phyloP scores from a whole-genome alignment of 2,797 vertebrate species.

The Heteromormyrus szaboi region DNA sequence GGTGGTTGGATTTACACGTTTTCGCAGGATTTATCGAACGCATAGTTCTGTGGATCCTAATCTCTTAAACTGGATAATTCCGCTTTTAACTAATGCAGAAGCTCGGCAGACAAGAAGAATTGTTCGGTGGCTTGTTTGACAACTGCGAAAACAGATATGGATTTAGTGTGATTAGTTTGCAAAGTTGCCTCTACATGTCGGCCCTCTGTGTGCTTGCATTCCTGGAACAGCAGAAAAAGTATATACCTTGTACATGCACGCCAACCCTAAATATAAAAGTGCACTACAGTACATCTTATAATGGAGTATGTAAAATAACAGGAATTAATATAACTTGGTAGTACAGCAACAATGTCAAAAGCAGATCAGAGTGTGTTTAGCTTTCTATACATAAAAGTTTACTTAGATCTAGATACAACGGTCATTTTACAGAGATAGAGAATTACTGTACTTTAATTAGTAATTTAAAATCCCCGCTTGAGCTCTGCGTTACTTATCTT shows the following conservation, averaged over 20 bases:
- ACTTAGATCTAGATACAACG: background rate
- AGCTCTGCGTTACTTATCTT: background rate
- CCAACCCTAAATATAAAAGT: background rate
- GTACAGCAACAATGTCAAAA: background rate
- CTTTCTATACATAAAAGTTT: background rate
- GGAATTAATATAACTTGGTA: background rate
- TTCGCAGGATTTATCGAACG: background rate
- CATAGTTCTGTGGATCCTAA: background rate
- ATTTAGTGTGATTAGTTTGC: background rate
- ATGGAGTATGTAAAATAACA: background rate
- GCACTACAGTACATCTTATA: background rate
- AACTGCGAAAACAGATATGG: background rate
- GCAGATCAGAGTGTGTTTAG: background rate
- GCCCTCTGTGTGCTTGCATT: background rate
- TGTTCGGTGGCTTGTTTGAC: background rate
- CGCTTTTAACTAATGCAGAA: background rate
- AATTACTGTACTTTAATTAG: background rate
- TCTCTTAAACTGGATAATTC: background rate
- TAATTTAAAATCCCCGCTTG: background rate
- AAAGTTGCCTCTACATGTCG: background rate
- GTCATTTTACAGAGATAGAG: background rate
- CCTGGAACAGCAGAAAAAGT: background rate
- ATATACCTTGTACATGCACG: background rate
- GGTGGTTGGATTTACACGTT: background rate
- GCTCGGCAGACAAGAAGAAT: background rate